phyloP scores from a whole-genome alignment of 2,888 invertebrate genomes.

The Amiota minor region DNA sequence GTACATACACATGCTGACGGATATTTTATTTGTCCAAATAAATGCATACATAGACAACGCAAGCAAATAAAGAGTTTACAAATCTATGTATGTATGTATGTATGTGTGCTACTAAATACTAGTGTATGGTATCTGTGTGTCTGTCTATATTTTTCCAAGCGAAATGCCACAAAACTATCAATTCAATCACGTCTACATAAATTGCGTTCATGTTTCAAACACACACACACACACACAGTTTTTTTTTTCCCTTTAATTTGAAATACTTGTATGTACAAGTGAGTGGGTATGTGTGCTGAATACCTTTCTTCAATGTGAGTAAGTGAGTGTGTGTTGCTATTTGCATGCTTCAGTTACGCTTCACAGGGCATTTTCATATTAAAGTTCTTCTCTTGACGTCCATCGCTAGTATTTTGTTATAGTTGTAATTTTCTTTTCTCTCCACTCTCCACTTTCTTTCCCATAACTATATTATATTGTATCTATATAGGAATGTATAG shows the following conservation, averaged over 20 bases:
- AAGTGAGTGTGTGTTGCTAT: conserved; percentile 1
- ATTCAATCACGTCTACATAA: conserved; percentile 16
- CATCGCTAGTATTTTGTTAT: background rate
- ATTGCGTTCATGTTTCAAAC: background rate
- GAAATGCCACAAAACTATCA: conserved; percentile 30
- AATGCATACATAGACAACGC: too few species aligned
- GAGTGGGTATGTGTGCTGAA: background rate
- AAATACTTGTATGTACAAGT: background rate
- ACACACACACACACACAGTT: background rate
- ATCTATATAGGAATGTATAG: background rate
- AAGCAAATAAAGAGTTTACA: too few species aligned
- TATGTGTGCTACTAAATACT: too few species aligned
- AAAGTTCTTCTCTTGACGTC: conserved; percentile 17
- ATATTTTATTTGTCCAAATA: too few species aligned
- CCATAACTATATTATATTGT: too few species aligned
- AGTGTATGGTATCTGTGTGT: background rate
- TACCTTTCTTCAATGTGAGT: background rate
- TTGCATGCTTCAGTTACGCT: conserved; percentile 25
- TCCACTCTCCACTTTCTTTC: too few species aligned
- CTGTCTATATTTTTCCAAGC: conserved; percentile 15
- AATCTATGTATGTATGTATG: background rate
- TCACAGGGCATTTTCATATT: conserved; percentile 27
- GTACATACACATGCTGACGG: background rate
- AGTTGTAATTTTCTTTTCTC: background rate
- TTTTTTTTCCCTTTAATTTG: background rate